Percentiles rank a stretch among this genome's conserved stretches.
Conservation (phyloP, 2,113 vertebrate genomes). For the Oreotragus oreotragus region DNA sequence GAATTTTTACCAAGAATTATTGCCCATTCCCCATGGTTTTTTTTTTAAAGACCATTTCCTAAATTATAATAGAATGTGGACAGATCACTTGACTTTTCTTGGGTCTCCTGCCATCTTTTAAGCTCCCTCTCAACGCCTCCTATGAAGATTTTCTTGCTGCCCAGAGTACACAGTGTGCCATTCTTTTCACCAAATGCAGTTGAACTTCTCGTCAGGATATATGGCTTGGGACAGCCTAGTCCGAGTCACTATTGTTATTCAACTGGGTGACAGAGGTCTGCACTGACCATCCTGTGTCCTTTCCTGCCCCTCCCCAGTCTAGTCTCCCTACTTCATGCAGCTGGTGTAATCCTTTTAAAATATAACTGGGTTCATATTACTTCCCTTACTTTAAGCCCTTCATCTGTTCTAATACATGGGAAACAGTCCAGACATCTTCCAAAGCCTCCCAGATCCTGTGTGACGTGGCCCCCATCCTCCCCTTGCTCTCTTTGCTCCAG, state of each 20-base stretch:
- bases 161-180: background rate
- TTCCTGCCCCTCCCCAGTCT: background rate
- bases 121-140: background rate
- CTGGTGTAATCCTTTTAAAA: background rate
- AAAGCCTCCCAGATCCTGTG: background rate
- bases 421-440: background rate
- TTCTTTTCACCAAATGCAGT: background rate
- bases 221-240: background rate
- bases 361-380: background rate
- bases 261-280: background rate
- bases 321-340: background rate
- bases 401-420: background rate
- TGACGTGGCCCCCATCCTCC: rapidly evolving
- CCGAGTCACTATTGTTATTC: background rate
- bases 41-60: background rate
- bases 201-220: background rate
- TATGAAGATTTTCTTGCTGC: background rate
- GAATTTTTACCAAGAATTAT: background rate
- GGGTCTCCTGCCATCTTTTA: background rate
- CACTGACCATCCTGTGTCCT: background rate
- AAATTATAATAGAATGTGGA: slow-evolving; percentile 7
- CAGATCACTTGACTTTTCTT: background rate
- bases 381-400: background rate
- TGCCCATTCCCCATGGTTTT: slow-evolving; percentile 5
- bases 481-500: background rate